Evolutionary conservation across 2,888 invertebrate species (phyloP).

Genomic region (Phytoseiulus persimilis): DNA sequence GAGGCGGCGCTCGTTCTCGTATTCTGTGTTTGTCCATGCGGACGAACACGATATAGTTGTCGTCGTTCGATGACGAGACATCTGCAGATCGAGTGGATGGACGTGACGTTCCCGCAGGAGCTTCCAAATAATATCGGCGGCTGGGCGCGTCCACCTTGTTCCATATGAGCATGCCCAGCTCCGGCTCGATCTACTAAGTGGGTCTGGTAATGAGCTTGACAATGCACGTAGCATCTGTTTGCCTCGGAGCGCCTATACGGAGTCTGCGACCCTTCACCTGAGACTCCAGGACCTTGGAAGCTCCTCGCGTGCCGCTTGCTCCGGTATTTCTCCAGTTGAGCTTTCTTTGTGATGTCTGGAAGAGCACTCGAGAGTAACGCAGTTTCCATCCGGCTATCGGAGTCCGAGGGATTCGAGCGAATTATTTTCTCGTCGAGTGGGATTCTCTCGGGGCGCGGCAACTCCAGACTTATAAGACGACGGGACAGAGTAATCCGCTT

Average conservation of each 20-base stretch:
- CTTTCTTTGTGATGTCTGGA: background rate
- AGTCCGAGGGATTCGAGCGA: background rate
- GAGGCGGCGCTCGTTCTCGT: no score
- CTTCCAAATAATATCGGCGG: background rate
- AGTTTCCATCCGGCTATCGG: background rate
- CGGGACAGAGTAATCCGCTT: background rate
- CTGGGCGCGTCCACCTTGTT: no score
- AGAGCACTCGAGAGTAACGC: background rate
- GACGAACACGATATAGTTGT: background rate
- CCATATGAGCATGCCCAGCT: no score
- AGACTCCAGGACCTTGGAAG: background rate
- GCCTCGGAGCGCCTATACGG: no score
- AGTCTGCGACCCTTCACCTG: no score
- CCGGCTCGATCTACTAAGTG: no score
- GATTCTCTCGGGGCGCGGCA: background rate
- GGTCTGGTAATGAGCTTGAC: no score
- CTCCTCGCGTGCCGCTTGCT: background rate
- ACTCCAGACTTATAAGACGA: background rate
- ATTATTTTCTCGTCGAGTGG: background rate
- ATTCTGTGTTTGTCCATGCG: background rate
- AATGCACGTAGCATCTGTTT: no score
- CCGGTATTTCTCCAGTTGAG: background rate
- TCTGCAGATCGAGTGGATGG: conserved; percentile 19
- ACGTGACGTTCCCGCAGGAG: conserved; percentile 54
- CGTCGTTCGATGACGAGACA: background rate